phyloP scores from a whole-genome alignment of 2,113 vertebrate species.

The Proterorhinus semilunaris region DNA sequence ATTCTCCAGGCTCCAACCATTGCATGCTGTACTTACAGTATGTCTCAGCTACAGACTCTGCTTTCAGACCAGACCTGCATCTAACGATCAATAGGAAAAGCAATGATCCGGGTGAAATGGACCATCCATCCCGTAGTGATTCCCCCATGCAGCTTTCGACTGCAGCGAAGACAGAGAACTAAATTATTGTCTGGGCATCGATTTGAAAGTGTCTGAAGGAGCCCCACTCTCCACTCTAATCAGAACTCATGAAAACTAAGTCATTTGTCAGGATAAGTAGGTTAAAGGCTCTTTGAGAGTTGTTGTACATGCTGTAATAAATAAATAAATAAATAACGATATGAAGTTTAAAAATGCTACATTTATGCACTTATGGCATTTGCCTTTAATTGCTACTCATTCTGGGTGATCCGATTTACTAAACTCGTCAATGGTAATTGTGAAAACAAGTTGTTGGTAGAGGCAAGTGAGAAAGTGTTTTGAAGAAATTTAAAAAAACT shows the following conservation, averaged over 20 bases:
- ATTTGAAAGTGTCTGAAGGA: conserved; percentile 46
- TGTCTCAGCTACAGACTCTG: conserved; percentile 34
- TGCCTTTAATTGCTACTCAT: too few species aligned
- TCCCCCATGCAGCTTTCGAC: conserved; percentile 33
- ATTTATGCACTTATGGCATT: too few species aligned
- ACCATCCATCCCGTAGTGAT: conserved; percentile 59
- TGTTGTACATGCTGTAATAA: background rate
- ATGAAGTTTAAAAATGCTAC: too few species aligned
- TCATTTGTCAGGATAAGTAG: conserved; percentile 15
- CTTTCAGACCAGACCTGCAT: conserved; percentile 46
- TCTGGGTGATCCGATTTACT: too few species aligned
- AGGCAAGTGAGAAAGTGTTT: too few species aligned
- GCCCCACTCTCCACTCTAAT: conserved; percentile 20
- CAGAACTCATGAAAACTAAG: conserved; percentile 24
- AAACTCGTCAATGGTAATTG: too few species aligned
- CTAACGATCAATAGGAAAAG: conserved; percentile 61
- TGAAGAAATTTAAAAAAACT: too few species aligned
- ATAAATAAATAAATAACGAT: too few species aligned
- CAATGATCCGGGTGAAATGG: conserved; percentile 63
- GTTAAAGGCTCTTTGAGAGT: conserved; percentile 5
- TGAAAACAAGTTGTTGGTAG: too few species aligned
- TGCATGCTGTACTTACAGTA: conserved; percentile 32
- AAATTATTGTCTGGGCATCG: conserved; percentile 57
- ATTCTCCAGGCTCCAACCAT: conserved; percentile 16
- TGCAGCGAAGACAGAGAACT: conserved; percentile 44